Evolutionary conservation across 2,888 invertebrate genomes (phyloP), one percentile per base, ranked within the genome.

Genomic region (Conchocele bisecta): DNA sequence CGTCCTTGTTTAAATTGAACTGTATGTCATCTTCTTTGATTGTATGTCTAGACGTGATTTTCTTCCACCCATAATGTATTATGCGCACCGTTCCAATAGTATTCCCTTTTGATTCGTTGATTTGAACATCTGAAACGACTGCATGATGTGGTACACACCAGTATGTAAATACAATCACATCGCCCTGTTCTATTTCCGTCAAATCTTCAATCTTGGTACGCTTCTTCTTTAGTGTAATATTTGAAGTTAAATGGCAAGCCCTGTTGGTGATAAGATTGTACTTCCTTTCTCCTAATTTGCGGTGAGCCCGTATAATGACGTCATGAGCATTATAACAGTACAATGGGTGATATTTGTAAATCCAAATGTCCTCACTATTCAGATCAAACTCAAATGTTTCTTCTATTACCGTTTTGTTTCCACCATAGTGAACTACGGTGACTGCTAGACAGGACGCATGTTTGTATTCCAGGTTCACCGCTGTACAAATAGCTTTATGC

Each of bases 401-500:
- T 50, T 72, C 72, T 5, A 17, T 35, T 1, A 67, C 61, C 9
- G 26, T n/a, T 13, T 42, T 24, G 11, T 46, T 29, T 20, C 24
- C 17, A 1, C 66, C 61, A 26, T 67, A 61, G 28, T 72, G 66
- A 1, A 72, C 66, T 1, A 72, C 46, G 7, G 15, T 50, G 0
- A 53, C 41, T 5, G 4, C n/a, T 0, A 72, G 22, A 24, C 33
- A 15, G 6, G 70, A 65, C 3, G 29, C 24, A 15, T 22, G 7
- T 20, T 44, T 33, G 3, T n/a, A 11, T n/a, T n/a, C 29, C 17
- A 15, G 24, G 9, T n/a, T 13, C 5, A 72, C 66, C 2, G 54
- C 42, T 20, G 72, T 72, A 29, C 46, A 39, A 6, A 72, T 58
- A 2, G 37, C 72, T 20, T 61, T 56, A 33, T 72, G 66, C 26